Percentiles rank a stretch among this genome's conserved stretches.
phyloP scores from a whole-genome alignment of 2,797 vertebrate genomes.

The Acropternis orthonyx region DNA sequence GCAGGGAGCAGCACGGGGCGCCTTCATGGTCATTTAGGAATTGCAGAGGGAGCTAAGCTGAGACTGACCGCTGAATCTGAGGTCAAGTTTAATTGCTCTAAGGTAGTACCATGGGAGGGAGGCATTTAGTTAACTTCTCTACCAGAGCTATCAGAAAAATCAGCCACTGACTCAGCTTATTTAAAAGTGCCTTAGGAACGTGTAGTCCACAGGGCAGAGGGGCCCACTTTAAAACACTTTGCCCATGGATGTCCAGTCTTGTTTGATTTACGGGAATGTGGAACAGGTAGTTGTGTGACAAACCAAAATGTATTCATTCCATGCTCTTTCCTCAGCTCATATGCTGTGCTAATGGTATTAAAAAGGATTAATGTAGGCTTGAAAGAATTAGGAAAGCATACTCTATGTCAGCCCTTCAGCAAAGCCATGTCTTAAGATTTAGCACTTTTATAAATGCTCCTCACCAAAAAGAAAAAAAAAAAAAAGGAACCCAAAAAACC shows the following conservation, averaged over 20 bases:
- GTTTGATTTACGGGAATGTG: neutral
- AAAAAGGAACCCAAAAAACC: neutral
- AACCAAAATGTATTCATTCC: neutral
- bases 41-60: neutral
- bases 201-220: neutral
- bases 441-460: neutral
- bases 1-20: neutral
- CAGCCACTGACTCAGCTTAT: neutral
- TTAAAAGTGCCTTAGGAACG: neutral
- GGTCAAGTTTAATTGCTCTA: neutral
- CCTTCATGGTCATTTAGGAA: neutral
- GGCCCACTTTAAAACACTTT: neutral
- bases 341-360: slow-evolving; percentile 30
- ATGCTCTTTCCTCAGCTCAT: neutral
- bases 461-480: neutral
- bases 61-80: neutral
- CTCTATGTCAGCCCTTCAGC: neutral
- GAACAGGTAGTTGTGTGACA: neutral
- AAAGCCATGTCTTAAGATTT: neutral
- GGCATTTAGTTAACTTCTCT: neutral
- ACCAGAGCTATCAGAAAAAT: neutral
- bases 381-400: slow-evolving; percentile 37
- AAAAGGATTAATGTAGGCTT: slow-evolving; percentile 39
- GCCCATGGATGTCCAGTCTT: neutral
- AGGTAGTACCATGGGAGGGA: neutral